Base-by-base conservation (phyloP, 2,888 invertebrate species). In the Apamea crenata region DNA sequence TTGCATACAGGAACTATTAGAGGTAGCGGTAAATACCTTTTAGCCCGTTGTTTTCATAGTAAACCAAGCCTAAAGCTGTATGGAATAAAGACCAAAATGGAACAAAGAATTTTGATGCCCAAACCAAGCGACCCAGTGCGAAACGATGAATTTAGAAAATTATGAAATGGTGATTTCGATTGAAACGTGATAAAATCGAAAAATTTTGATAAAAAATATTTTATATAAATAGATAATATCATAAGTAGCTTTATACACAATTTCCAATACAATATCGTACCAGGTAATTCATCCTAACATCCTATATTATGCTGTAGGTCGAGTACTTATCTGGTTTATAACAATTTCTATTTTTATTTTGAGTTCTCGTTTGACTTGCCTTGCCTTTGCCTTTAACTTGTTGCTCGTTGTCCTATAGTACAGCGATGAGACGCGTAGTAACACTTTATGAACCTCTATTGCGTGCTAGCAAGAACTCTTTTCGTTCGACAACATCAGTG, bases 1-100 rank as follows among this genome's bases (percentile, higher is more conserved):
- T 78, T 78, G 56, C 56, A 70, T 78, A 85, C 74, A 82, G 7
- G 69, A 87, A 68, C 44, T 69, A 76, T 63, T 65, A 86, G 72
- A 88, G 69, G 81, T 79, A 88, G 89, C 78, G n/a, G 70, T 88
- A 89, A 87, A 88, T 89, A 89, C 89, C 89, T 89, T 80, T 81
- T 88, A 70, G 67, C 69, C 76, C 44, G 83, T 68, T 47, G 82
- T 82, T 87, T 82, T 77, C 83, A 80, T 80, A 36, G 76, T 75
- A 82, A 80, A 80, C 65, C 82, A 69, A 76, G 74, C 80, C 86
- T 87, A 87, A 80, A 85, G 67, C 53, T 85, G 77, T 75, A 70
- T 70, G 84, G 68, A 75, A 80, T 75, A 87, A 85, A 80, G 82
- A 85, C 80, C 73, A 79, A 82, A 79, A 81, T 86, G 70, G 70